A percentile compares a stretch with the other conserved stretches of the same genome.
phyloP scores from a whole-genome alignment of 2,888 invertebrate genomes.

The Invenusta paracnida region DNA sequence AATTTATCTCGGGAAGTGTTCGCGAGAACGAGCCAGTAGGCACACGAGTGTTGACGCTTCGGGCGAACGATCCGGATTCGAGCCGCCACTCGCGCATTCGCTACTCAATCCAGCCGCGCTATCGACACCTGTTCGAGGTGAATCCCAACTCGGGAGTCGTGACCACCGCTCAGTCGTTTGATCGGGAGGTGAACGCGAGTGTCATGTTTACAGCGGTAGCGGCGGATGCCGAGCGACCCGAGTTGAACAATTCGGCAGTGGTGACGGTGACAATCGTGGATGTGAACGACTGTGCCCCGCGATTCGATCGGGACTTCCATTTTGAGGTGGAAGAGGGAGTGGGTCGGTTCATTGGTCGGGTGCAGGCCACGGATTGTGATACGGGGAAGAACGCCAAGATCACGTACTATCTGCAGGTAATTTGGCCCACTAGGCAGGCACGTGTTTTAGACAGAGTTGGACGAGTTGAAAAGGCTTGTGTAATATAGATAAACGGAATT shows the following conservation, averaged over 20 bases:
- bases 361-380: conserved; percentile 16
- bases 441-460: too few relatives aligned
- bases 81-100: neutral
- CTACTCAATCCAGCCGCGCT: neutral
- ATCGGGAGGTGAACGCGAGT: neutral
- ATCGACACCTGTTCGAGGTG: neutral
- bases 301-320: neutral
- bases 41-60: conserved; percentile 9
- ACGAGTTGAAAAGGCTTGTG: too few relatives aligned
- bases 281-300: conserved; percentile 21
- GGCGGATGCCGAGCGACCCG: neutral
- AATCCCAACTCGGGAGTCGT: neutral
- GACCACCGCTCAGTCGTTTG: neutral
- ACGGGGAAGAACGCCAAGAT: conserved; percentile 12
- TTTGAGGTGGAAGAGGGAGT: conserved; percentile 24
- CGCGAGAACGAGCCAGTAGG: neutral
- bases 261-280: conserved; percentile 23
- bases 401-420: neutral
- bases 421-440: too few relatives aligned
- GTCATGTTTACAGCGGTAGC: conserved; percentile 6
- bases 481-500: too few relatives aligned
- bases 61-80: conserved; percentile 3
- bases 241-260: neutral
- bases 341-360: conserved; percentile 1
- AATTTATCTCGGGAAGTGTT: neutral